Base-by-base conservation (phyloP, 2,113 vertebrate species). In the Podiceps cristatus region DNA sequence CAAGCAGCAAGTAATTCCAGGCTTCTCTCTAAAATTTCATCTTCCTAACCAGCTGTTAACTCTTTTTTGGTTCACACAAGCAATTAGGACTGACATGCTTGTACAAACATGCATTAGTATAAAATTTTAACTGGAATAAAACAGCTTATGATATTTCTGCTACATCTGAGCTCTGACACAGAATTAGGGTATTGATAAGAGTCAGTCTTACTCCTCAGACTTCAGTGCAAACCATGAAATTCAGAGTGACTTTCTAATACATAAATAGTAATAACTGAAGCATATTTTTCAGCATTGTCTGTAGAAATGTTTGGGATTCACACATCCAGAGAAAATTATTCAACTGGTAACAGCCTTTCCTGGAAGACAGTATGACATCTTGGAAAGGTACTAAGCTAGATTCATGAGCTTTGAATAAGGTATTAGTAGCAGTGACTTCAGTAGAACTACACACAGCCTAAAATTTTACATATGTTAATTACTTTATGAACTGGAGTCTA, bases 161-260 rank as follows among this genome's bases (percentile, higher is more conserved):
- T 23, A 85, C 13, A 59, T 22, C 31, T 49, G 33, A 81, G 64
- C 37, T 90, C 37, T 78, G n/a, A 45, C 44, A 42, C 17, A 67
- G 47, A 84, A 56, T 50, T 50, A 55, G 5, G n/a, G 7, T 33
- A 92, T 27, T 1, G 0, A 72, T 82, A 66, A 1, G 0, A 93
- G 47, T 42, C 60, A 28, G 29, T 63, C 28, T 86, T 28, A 63
- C 20, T 77, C 19, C 20, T 90, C 42, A 58, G 37, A 59, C 47
- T 84, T 91, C 76, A 90, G 42, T 4, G 25, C 47, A 79, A 94
- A 83, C 45, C 58, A 55, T 88, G 81, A 88, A 90, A 95, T 92
- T 50, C 22, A 47, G 42, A 90, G 29, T 79, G 53, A 75, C 67
- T 86, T 95, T 72, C 82, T 44, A 58, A 73, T 69, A 90, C 33